phyloP scores from a whole-genome alignment of 1,140 invertebrate genomes.

The Saxidomus purpurata region DNA sequence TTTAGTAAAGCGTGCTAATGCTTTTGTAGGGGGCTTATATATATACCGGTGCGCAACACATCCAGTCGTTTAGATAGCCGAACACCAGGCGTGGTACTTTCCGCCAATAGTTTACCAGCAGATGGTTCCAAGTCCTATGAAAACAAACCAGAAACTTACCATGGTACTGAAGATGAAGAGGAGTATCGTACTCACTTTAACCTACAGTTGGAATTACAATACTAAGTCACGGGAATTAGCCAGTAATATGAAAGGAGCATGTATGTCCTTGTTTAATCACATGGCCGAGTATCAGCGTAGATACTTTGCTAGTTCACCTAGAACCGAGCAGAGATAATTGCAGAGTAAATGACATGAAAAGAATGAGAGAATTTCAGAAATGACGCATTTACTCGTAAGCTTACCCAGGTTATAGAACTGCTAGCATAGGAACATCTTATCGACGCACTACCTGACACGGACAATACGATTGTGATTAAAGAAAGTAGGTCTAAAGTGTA shows the following conservation, averaged over 20 bases:
- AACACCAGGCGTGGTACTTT: no score
- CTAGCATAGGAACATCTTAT: conserved; percentile 47
- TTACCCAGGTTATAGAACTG: neutral
- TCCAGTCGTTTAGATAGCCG: neutral
- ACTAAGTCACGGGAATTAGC: conserved; percentile 59
- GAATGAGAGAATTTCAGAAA: neutral
- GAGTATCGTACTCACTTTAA: conserved; percentile 49
- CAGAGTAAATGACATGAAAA: neutral
- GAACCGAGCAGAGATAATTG: conserved; percentile 17
- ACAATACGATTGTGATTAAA: conserved; percentile 28
- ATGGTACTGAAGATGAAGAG: conserved; percentile 40
- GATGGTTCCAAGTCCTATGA: neutral
- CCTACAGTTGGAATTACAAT: conserved; percentile 49
- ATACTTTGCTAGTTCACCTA: neutral
- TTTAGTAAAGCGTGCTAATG: neutral
- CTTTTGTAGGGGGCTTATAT: neutral
- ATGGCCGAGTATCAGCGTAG: neutral
- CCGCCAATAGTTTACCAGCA: neutral
- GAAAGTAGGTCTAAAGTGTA: conserved; percentile 27
- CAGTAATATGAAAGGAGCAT: neutral
- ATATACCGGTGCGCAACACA: neutral
- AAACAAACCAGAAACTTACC: conserved; percentile 12
- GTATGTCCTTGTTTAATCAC: neutral
- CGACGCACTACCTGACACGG: conserved; percentile 26
- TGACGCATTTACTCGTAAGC: conserved; percentile 27